A percentile compares a stretch with the other conserved stretches of the same genome.
These are phyloP conservation scores for Melipona bicolor DNA, from an alignment of 2,888 invertebrate genomes.

Conservation along the genomic window DNA sequence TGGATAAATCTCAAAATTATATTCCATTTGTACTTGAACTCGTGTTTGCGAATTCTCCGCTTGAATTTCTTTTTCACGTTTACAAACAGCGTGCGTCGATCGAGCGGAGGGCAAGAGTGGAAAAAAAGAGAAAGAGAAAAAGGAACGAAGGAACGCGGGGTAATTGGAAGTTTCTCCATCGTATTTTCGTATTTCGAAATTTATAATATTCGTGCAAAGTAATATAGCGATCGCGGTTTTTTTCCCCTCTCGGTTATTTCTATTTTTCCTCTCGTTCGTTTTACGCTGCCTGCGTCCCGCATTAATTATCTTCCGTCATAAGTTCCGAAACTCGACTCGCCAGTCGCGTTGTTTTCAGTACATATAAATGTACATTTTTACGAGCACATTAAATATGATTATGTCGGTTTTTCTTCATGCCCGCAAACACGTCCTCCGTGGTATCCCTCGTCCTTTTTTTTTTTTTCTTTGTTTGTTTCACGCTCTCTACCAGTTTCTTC, in stretches of 20 bases:
- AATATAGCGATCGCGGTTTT: neutral
- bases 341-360: constrained; percentile 59
- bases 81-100: constrained; percentile 6
- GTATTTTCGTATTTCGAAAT: neutral
- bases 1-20: constrained; percentile 52
- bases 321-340: constrained; percentile 27
- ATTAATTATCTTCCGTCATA: constrained; percentile 63
- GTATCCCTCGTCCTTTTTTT: neutral
- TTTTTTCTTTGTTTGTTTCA: neutral
- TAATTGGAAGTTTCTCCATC: neutral
- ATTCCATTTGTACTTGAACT: constrained; percentile 43
- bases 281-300: constrained; percentile 31
- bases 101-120: constrained; percentile 5
- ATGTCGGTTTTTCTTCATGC: constrained; percentile 69
- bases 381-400: constrained; percentile 78
- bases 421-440: constrained; percentile 42
- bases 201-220: neutral
- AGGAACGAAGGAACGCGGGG: neutral
- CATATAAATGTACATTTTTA: constrained; percentile 74
- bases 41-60: constrained; percentile 37
- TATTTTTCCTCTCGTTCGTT: constrained; percentile 15
- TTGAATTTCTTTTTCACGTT: neutral
- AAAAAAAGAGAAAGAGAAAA: too few species aligned
- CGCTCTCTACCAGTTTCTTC: neutral
- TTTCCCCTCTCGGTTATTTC: neutral